phyloP scores from a whole-genome alignment of 92 coral and sea anemone genomes.

The Virgularia gustaviana region DNA sequence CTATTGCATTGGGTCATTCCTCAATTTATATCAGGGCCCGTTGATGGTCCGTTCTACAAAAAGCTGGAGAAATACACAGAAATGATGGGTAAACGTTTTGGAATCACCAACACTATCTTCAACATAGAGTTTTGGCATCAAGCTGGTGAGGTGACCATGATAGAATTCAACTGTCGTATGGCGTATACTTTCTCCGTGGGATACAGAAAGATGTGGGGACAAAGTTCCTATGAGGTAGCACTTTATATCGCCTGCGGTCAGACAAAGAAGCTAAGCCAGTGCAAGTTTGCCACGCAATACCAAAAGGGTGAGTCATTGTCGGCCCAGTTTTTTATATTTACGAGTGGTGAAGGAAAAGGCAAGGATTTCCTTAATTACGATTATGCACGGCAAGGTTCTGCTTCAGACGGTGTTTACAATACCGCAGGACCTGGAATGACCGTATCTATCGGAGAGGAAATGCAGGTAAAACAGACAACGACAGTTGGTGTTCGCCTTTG shows the following conservation, averaged over 20 bases:
- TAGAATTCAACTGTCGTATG: background rate
- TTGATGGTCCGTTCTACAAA: too few relatives aligned
- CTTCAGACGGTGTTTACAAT: constrained; percentile 11
- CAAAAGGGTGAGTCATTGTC: constrained; percentile 13
- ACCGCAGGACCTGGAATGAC: constrained; percentile 8
- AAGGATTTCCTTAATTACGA: constrained; percentile 1
- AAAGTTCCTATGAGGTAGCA: background rate
- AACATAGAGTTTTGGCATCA: background rate
- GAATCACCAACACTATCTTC: background rate
- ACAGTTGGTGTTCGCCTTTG: background rate
- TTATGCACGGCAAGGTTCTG: background rate
- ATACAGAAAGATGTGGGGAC: too few relatives aligned
- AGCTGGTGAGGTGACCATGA: background rate
- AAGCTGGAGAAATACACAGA: background rate
- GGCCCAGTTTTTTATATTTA: background rate
- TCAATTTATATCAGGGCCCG: background rate
- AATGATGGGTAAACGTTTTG: background rate
- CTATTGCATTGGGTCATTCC: background rate
- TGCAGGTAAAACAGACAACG: background rate
- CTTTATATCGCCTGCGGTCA: background rate
- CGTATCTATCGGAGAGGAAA: background rate
- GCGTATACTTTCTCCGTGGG: too few relatives aligned
- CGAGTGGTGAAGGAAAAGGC: constrained; percentile 5
- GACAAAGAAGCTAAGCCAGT: background rate
- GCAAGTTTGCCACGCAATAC: background rate